Percentiles rank a stretch among this genome's conserved stretches.
These are phyloP conservation scores for Melanotaenia duboulayi DNA, from an alignment of 2,113 vertebrate species.

Conservation along the genomic window DNA sequence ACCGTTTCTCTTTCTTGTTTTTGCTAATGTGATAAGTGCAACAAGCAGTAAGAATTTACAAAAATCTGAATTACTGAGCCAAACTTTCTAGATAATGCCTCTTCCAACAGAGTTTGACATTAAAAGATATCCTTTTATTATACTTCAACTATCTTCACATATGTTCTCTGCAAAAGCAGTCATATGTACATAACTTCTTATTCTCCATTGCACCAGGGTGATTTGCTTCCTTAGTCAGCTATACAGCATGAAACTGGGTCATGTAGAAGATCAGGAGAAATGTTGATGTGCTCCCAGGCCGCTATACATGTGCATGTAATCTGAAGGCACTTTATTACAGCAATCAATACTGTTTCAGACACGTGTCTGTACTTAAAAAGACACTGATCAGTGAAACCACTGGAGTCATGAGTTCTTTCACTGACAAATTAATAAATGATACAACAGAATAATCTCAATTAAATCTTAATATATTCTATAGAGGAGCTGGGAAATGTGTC, in stretches of 20 bases:
- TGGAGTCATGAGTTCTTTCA: conserved; percentile 26
- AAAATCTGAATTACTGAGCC: too few species aligned
- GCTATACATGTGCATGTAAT: neutral
- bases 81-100: neutral
- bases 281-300: neutral
- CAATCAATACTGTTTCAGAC: conserved; percentile 29
- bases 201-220: neutral
- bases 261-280: conserved; percentile 13
- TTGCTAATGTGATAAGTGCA: too few species aligned
- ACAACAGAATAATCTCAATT: conserved; percentile 59
- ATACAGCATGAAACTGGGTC: conserved; percentile 1
- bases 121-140: neutral
- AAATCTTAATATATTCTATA: conserved; percentile 55
- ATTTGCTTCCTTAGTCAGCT: conserved; percentile 23
- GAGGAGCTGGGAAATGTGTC: conserved; percentile 48
- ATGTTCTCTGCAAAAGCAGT: conserved; percentile 34
- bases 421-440: conserved; percentile 55
- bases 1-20: too few species aligned
- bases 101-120: neutral
- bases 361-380: conserved; percentile 10
- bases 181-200: conserved; percentile 2
- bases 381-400: conserved; percentile 16
- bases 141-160: neutral
- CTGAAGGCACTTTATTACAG: conserved; percentile 16
- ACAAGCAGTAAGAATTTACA: too few species aligned